Evolutionary conservation across 1,140 invertebrate species (phyloP), one percentile per base, ranked within the genome.

Genomic region (Ridgeia piscesae): DNA sequence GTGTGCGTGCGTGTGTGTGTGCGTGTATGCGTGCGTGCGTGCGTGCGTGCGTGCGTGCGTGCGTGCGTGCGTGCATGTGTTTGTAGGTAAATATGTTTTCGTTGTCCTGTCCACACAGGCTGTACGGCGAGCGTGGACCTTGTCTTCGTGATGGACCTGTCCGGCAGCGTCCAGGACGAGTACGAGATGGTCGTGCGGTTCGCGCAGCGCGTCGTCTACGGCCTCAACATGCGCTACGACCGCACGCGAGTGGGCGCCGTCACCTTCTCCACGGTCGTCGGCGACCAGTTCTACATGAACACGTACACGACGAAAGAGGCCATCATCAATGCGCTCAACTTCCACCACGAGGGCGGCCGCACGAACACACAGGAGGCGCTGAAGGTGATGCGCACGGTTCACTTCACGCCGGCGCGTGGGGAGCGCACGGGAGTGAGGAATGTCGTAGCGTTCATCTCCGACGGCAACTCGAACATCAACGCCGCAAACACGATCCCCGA

Each of bases 361-460:
- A 95, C 95, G 17, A 95, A 95, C 94, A 95, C 94, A 0, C 95
- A 58, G 93, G 93, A 33, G 94, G 94, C 27, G 35, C 95, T 88
- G 89, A 94, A 35, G 92, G 93, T 35, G 94, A 94, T 35, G 34
- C 77, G 14, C 92, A 95, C 91, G 91, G 94, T 77, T 93, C 93
- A 34, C 88, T 92, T 34, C 92, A 91, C 33, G 92, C 88, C 33
- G 34, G 9, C 93, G 93, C 33, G 35, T n/a, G 95, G 95, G 17
- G 94, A 94, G 33, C 92, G 95, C 27, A 42, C 89, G 27, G 93
- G 93, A 21, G 95, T 94, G 0, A 93, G 94, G 1, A 94, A 96
- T 91, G 93, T 95, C 2, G 94, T 94, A 33, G 94, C 95, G 34
- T 89, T 96, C 11, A 92, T 96, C 2, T 95, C 95, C 0, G 95